Evolutionary conservation across 2,888 invertebrate genomes (phyloP).

Genomic region (Eupeodes luniger): DNA sequence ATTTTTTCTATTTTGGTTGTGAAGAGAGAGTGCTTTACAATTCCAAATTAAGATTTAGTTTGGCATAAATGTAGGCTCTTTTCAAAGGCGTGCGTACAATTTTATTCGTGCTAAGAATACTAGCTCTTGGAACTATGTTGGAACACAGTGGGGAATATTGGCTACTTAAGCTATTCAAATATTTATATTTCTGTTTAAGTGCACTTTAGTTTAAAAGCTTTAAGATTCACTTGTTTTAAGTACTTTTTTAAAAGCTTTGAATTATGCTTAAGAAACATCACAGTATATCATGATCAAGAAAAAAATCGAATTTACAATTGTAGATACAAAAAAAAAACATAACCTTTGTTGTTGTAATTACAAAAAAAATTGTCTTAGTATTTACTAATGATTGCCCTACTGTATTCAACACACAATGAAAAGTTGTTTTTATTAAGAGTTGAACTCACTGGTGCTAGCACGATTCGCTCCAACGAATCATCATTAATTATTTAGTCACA

Average conservation of each 20-base stretch:
- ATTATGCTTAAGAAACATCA: background rate
- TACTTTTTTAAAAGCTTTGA: background rate
- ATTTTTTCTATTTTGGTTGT: constrained; percentile 1
- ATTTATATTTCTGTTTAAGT: too few species aligned
- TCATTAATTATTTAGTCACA: constrained; percentile 30
- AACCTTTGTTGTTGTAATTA: background rate
- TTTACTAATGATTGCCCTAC: background rate
- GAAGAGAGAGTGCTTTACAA: constrained; percentile 29
- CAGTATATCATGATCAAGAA: too few species aligned
- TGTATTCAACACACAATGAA: background rate
- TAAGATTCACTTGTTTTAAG: background rate
- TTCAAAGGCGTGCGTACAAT: constrained; percentile 15
- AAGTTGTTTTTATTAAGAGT: constrained; percentile 9
- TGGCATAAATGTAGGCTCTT: constrained; percentile 4
- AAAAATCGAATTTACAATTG: too few species aligned
- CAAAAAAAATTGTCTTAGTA: background rate
- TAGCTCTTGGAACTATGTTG: background rate
- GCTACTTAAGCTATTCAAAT: too few species aligned
- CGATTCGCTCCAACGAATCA: background rate
- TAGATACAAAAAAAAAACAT: too few species aligned
- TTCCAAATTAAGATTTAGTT: constrained; percentile 19
- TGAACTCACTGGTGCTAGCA: background rate
- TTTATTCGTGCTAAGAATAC: constrained; percentile 28
- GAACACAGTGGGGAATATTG: background rate
- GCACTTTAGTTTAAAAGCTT: too few species aligned